These are phyloP conservation scores for Conomelus anceps DNA, from an alignment of 2,888 invertebrate species.

Conservation along the genomic window DNA sequence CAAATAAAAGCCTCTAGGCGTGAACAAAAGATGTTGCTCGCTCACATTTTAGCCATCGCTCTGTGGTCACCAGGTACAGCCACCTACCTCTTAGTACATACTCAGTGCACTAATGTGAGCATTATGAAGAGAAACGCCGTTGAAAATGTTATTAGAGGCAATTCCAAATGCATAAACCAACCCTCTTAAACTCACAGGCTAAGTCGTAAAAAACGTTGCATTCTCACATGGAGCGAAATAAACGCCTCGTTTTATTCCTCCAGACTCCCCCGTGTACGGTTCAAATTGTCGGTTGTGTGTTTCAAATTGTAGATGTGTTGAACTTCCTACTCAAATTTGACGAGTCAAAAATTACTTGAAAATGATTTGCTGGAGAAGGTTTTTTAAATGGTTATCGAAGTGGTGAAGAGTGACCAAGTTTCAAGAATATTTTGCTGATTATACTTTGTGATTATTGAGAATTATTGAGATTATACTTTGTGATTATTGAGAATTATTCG, in stretches of 20 bases:
- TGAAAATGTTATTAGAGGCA: background rate
- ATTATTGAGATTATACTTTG: no score
- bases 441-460: no score
- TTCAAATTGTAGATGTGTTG: background rate
- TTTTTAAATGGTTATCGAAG: background rate
- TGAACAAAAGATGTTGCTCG: background rate
- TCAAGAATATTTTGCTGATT: background rate
- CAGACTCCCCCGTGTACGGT: background rate
- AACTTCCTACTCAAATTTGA: no score
- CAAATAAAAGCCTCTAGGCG: background rate
- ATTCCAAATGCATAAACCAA: background rate
- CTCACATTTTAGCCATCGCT: background rate
- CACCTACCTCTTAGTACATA: no score
- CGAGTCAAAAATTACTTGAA: background rate
- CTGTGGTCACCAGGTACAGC: background rate
- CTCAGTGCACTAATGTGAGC: background rate
- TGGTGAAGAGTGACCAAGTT: background rate
- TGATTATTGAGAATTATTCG: no score
- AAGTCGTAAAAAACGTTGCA: background rate
- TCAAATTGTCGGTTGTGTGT: background rate
- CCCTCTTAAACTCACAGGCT: background rate
- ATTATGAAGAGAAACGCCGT: background rate
- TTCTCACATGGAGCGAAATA: background rate
- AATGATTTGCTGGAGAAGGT: background rate
- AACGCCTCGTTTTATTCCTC: background rate